Base-by-base conservation (phyloP, 2,797 vertebrate genomes). In the Catamblyrhynchus diadema region DNA sequence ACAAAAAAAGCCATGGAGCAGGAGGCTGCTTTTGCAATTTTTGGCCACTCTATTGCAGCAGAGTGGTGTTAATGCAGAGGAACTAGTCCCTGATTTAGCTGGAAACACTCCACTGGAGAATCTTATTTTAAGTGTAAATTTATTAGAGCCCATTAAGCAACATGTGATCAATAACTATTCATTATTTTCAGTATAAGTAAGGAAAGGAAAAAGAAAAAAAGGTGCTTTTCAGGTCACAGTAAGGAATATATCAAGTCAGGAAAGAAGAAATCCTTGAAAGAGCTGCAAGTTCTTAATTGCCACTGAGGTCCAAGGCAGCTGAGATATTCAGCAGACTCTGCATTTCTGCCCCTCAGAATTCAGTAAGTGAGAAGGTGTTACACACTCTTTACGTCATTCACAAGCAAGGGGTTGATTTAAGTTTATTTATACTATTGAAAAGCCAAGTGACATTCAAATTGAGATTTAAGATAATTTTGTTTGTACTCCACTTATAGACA, bases 161-260 rank as follows among this genome's bases (percentile, higher is more conserved):
- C 84, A 70, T 3, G 67, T 27, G 91, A 95, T 93, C 94, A 93
- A 89, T 95, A 94, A 48, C 50, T 47, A 53, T 48, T 92, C 5
- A 2, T 67, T 87, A 85, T 57, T 60, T 87, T 89, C 71, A 42
- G 53, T 65, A 53, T 12, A 33, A 50, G 50, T 61, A 75, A 77
- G 65, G 66, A 83, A 93, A 91, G 48, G 32, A 65, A 92, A 64
- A 91, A 90, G 45, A 24, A 56, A 93, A 59, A 69, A 90, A 65
- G 54, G 48, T 41, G 19, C 25, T 83, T 79, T 50, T 69, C 14
- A 42, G 47, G 70, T 59, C 79, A 82, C 30, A 41, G 28, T 14
- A 48, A 73, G 44, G 78, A 95, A 53, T 66, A 45, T 22, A 64
- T 90, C 73, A 95, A 83, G 44, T 62, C 0, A 0, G 41, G 22